Evolutionary conservation across 1,140 invertebrate species (phyloP).

Genomic region (Harpegnathos saltator): DNA sequence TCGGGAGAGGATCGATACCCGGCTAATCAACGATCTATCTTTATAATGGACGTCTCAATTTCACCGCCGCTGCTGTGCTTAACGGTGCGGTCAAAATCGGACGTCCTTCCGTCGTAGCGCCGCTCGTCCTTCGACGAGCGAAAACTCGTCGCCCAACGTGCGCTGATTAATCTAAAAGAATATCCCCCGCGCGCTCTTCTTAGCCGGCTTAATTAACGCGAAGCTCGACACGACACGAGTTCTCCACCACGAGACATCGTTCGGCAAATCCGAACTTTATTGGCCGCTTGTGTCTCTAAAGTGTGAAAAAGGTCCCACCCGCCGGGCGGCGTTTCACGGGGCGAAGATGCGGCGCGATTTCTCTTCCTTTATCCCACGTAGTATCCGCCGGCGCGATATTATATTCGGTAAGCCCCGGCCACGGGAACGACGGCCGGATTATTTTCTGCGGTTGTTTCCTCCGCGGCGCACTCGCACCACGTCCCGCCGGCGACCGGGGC

Average conservation of each 20-base stretch:
- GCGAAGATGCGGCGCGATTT: not conserved
- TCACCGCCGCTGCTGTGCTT: not conserved
- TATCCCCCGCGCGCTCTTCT: not conserved
- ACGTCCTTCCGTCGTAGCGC: not conserved
- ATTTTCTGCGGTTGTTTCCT: conserved; percentile 37
- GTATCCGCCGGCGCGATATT: conserved; percentile 14
- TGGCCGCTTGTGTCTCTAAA: too few species aligned
- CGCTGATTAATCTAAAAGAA: not conserved
- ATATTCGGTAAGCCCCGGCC: conserved; percentile 37
- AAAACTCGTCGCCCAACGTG: too few species aligned
- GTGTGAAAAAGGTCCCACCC: not conserved
- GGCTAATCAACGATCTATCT: conserved; percentile 23
- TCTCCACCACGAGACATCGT: not conserved
- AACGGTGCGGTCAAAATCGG: not conserved
- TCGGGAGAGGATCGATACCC: not conserved
- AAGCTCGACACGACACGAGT: not conserved
- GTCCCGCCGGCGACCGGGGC: too few species aligned
- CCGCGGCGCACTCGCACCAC: not conserved
- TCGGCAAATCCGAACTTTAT: not conserved
- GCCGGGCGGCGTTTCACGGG: too few species aligned
- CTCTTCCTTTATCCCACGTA: not conserved
- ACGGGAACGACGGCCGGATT: conserved; percentile 15
- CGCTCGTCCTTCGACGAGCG: too few species aligned
- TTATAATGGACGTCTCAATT: conserved; percentile 11
- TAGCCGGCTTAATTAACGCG: not conserved